phyloP scores from a whole-genome alignment of 2,797 vertebrate genomes.

The Pipistrellus pipistrellus region DNA sequence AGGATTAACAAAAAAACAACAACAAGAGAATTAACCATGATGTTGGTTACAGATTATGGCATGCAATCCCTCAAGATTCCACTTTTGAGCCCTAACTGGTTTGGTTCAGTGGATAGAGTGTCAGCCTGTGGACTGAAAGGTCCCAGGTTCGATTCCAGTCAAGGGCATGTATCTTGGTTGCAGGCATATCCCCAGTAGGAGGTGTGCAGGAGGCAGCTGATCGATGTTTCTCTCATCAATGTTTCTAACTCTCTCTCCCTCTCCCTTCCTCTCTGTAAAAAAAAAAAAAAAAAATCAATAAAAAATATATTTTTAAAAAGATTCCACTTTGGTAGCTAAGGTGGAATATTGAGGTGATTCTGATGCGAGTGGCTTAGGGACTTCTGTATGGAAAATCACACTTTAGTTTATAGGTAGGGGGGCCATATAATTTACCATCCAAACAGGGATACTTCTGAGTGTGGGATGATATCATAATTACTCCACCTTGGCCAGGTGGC shows the following conservation, averaged over 20 bases:
- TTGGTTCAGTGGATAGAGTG: too few species aligned
- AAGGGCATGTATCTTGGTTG: too few species aligned
- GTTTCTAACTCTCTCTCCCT: too few species aligned
- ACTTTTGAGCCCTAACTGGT: too few species aligned
- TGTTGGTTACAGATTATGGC: not conserved
- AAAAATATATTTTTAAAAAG: too few species aligned
- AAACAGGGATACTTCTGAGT: not conserved
- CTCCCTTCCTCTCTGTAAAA: too few species aligned
- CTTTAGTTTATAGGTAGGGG: not conserved
- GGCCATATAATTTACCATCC: not conserved
- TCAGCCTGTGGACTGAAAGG: too few species aligned
- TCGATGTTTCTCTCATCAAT: too few species aligned
- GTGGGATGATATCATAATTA: not conserved
- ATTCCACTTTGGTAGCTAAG: not conserved
- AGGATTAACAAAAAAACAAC: not conserved
- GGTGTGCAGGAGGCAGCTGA: too few species aligned
- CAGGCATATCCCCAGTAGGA: too few species aligned
- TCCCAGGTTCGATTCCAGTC: too few species aligned
- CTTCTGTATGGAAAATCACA: not conserved
- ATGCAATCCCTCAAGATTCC: not conserved
- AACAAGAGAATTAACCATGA: not conserved
- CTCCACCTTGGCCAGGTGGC: not conserved
- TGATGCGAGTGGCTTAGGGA: not conserved
- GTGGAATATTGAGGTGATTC: not conserved
- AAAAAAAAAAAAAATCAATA: too few species aligned